phyloP scores from a whole-genome alignment of 2,797 vertebrate species.

The Hemibagrus guttatus region DNA sequence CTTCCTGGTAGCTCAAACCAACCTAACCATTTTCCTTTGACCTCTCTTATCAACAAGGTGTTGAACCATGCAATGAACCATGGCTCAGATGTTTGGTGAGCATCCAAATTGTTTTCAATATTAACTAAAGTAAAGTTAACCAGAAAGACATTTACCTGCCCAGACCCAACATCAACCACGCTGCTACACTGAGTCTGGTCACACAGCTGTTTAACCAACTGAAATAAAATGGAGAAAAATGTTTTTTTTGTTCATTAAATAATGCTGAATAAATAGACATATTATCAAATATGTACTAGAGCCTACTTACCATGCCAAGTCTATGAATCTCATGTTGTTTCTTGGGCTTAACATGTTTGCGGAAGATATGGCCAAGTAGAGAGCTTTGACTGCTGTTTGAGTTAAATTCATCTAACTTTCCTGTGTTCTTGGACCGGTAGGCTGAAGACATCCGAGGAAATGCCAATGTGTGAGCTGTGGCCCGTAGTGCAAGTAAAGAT shows the following conservation, averaged over 20 bases:
- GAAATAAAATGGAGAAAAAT: conserved; percentile 16
- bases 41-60: no score
- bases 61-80: neutral
- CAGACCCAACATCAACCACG: conserved; percentile 90
- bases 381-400: conserved; percentile 85
- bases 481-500: conserved; percentile 85
- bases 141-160: conserved; percentile 78
- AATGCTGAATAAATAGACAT: neutral
- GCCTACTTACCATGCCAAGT: conserved; percentile 75
- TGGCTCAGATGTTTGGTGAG: neutral
- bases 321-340: conserved; percentile 91
- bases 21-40: no score
- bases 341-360: conserved; percentile 92
- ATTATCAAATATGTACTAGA: neutral
- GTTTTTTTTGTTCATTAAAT: neutral
- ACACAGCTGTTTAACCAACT: conserved; percentile 87
- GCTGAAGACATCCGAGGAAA: conserved; percentile 72
- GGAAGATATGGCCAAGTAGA: conserved; percentile 82
- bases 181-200: conserved; percentile 72
- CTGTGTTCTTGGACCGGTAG: neutral
- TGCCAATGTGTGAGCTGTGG: conserved; percentile 76
- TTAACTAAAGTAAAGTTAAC: neutral
- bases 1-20: no score
- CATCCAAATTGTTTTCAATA: neutral
- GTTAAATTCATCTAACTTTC: conserved; percentile 76